Conservation (phyloP, 2,113 vertebrate genomes). For the Phrynosoma blainvillii region DNA sequence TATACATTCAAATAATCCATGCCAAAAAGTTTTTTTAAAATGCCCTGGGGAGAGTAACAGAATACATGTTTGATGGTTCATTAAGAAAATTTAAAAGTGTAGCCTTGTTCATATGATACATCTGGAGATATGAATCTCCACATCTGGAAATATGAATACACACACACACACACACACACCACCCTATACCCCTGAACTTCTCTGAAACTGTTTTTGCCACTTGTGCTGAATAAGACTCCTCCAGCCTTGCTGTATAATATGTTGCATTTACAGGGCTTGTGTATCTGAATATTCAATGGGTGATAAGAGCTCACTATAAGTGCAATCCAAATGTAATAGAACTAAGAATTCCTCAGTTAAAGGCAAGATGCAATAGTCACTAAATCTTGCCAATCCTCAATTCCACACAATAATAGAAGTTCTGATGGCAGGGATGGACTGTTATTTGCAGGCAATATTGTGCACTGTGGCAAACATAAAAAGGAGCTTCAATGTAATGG, state of each 20-base stretch:
- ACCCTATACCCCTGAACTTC: background rate
- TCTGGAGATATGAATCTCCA: background rate
- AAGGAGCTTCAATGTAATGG: background rate
- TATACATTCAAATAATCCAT: background rate
- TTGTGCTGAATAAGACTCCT: no score
- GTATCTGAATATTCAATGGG: background rate
- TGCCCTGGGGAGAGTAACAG: background rate
- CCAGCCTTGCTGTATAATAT: background rate
- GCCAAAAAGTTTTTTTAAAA: background rate
- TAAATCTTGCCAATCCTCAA: background rate
- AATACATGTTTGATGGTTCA: background rate
- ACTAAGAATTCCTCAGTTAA: background rate
- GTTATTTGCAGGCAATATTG: constrained; percentile 1
- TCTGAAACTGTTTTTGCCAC: no score
- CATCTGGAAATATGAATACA: no score
- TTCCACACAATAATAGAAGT: background rate
- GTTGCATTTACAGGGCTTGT: background rate
- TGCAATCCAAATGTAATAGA: background rate
- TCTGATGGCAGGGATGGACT: background rate
- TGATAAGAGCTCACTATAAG: background rate
- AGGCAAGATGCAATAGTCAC: background rate
- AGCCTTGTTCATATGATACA: background rate
- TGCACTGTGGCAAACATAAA: background rate
- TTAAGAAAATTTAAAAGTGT: background rate
- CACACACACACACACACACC: background rate